Conservation (phyloP, 2,888 invertebrate species). For the Drosophila falleni region DNA sequence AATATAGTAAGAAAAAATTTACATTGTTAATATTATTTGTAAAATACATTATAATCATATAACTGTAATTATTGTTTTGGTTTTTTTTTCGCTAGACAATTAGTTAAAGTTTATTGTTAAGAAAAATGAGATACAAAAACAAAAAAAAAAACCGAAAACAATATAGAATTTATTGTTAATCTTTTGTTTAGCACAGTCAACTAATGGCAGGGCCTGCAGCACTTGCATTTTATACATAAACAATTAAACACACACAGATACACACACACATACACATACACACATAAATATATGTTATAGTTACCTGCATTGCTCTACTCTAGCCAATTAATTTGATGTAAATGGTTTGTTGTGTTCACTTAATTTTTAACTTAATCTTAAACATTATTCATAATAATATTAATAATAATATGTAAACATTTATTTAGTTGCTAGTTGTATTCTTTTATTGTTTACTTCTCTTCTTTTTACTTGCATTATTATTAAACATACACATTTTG, state of each 20-base stretch:
- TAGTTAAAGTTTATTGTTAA: conserved; percentile 33
- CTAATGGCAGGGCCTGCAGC: conserved; percentile 55
- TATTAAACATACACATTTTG: conserved; percentile 35
- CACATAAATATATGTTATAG: conserved; percentile 25
- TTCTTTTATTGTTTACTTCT: conserved; percentile 42
- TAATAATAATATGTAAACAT: conserved; percentile 10
- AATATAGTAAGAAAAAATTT: conserved; percentile 7
- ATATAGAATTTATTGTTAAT: conserved; percentile 44
- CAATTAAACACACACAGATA: conserved; percentile 39
- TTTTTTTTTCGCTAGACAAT: conserved; percentile 33
- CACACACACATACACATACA: conserved; percentile 26
- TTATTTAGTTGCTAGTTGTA: conserved; percentile 46
- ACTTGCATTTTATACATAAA: conserved; percentile 19
- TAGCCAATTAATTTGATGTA: conserved; percentile 71
- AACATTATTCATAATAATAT: conserved; percentile 25
- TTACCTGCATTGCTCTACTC: conserved; percentile 55
- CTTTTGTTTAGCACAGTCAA: conserved; percentile 62
- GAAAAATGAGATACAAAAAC: neutral
- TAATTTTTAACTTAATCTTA: conserved; percentile 52
- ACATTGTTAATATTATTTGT: conserved; percentile 34
- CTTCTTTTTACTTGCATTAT: conserved; percentile 1
- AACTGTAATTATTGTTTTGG: conserved; percentile 31
- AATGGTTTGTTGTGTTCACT: conserved; percentile 76
- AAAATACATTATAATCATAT: conserved; percentile 16
- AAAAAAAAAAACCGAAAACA: neutral